Evolutionary conservation across 2,113 vertebrate species (phyloP).

Genomic region (Steatornis caripensis): DNA sequence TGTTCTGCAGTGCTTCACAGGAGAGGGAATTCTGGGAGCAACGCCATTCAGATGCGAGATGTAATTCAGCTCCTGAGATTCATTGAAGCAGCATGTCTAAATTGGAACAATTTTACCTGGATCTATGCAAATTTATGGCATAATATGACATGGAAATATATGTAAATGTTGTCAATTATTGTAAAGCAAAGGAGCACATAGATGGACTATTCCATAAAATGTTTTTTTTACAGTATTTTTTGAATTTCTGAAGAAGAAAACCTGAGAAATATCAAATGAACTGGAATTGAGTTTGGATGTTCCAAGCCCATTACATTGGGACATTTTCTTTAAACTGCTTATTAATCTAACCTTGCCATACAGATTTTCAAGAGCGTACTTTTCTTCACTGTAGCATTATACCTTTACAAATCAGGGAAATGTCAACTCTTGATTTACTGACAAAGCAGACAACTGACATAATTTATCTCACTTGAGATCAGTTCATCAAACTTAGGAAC

Average conservation of each 20-base stretch:
- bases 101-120: slow-evolving; percentile 29
- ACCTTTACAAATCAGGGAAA: slow-evolving; percentile 69
- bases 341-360: slow-evolving; percentile 69
- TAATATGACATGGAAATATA: slow-evolving; percentile 69
- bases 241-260: slow-evolving; percentile 1
- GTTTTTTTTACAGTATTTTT: slow-evolving; percentile 33
- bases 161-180: slow-evolving; percentile 76
- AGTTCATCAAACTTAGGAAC: slow-evolving; percentile 76
- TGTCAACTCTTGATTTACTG: slow-evolving; percentile 71
- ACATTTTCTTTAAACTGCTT: slow-evolving; percentile 64
- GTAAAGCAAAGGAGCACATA: slow-evolving; percentile 56
- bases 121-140: slow-evolving; percentile 70
- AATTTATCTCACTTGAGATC: slow-evolving; percentile 77
- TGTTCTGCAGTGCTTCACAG: not conserved
- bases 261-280: slow-evolving; percentile 45
- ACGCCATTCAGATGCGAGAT: not conserved
- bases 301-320: slow-evolving; percentile 35
- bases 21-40: not conserved
- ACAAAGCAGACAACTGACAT: slow-evolving; percentile 73
- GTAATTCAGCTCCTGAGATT: not conserved
- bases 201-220: slow-evolving; percentile 47
- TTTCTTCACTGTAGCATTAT: slow-evolving; percentile 31
- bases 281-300: slow-evolving; percentile 41
- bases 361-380: slow-evolving; percentile 33
- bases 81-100: not conserved